Evolutionary conservation across 2,888 invertebrate species (phyloP), one percentile per base, ranked within the genome.

Genomic region (Catocala nupta): DNA sequence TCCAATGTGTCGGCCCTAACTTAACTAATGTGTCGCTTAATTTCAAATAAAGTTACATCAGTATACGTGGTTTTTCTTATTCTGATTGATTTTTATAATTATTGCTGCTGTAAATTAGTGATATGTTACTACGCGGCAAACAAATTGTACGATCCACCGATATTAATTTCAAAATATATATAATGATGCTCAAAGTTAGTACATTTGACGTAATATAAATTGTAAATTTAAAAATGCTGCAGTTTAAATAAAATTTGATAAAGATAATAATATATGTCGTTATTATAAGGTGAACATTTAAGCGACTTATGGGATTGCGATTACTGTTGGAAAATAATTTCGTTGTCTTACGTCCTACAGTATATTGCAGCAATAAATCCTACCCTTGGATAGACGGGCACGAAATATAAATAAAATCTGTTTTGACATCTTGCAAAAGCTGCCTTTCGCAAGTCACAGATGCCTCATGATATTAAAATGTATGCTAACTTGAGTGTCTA

Each of bases 401-500:
- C 82, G 83, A 85, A 84, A 85, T 84, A 85, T 83, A 87, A 85
- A 87, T 86, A 88, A 85, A 85, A 86, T 82, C 9, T 84, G 82
- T 87, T 89, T 86, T 87, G 88, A 88, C 84, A 83, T 88, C 78
- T 82, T 81, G 75, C 80, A 78, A 79, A 82, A 81, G 77, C 77
- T 78, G 73, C 77, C 80, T 77, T 82, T 80, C 72, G 77, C 70
- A 66, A 78, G 82, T 68, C 82, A 72, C 89, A 90, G 88, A 86
- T 89, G 90, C 86, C 86, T 77, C 80, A 68, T 69, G 81, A 86
- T 90, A 90, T 90, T 89, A 89, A 91, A 91, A 91, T 91, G 84
- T 89, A 90, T 90, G 88, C 87, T 84, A 89, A 88, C 83, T 86
- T 80, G 80, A 81, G 83, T 84, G 81, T 85, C 86, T 89, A 91